Evolutionary conservation across 1,140 invertebrate genomes (phyloP).

Genomic region (Drosophila fuyamai): DNA sequence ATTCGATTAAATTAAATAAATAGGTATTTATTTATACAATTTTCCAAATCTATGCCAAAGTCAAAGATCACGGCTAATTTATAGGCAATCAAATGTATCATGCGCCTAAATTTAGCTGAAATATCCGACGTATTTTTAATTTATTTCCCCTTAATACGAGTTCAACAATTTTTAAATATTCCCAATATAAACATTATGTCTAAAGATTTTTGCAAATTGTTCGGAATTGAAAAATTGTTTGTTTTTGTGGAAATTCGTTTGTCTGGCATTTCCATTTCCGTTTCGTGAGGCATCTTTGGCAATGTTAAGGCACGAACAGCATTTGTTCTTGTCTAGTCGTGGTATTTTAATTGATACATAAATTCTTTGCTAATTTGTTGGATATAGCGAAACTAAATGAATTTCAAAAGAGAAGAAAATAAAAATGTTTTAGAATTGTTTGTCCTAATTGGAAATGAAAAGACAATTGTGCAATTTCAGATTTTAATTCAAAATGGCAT

Average conservation of each 20-base stretch:
- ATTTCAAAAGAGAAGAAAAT: conserved; percentile 16
- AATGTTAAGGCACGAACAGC: conserved; percentile 39
- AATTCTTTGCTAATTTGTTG: conserved; percentile 64
- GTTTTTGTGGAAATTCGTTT: conserved; percentile 59
- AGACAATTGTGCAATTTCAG: conserved; percentile 15
- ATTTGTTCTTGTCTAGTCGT: conserved; percentile 55
- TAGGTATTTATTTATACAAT: neutral
- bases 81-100: conserved; percentile 53
- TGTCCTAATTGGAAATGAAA: conserved; percentile 27
- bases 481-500: conserved; percentile 3
- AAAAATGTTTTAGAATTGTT: conserved; percentile 22
- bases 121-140: conserved; percentile 63
- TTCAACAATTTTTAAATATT: conserved; percentile 57
- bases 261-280: conserved; percentile 65
- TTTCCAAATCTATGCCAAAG: conserved; percentile 31
- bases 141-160: conserved; percentile 59
- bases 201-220: conserved; percentile 35
- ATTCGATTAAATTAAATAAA: conserved; percentile 10
- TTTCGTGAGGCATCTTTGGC: conserved; percentile 63
- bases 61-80: conserved; percentile 32
- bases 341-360: conserved; percentile 74
- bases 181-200: conserved; percentile 71
- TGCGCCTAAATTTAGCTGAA: conserved; percentile 51
- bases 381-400: conserved; percentile 10
- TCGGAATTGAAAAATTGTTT: conserved; percentile 35